These are phyloP conservation scores for Pristis pectinata DNA, from an alignment of 2,797 vertebrate genomes.

Conservation along the genomic window DNA sequence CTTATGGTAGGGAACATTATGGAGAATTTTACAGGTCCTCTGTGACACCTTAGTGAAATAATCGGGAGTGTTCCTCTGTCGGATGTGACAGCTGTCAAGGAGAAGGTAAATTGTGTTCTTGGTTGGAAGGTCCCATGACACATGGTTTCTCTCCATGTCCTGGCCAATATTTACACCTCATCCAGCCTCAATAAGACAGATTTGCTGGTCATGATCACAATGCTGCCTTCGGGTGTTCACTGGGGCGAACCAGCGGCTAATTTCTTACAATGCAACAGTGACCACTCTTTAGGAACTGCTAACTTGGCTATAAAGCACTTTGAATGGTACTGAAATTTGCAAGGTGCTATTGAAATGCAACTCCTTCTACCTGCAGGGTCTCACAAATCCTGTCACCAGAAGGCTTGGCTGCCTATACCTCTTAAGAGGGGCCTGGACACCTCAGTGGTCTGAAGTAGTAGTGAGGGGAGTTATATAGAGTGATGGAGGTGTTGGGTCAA, in stretches of 20 bases:
- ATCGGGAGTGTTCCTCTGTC: neutral
- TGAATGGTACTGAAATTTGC: neutral
- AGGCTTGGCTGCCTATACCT: too few relatives aligned
- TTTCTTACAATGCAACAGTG: neutral
- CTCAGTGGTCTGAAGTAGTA: too few relatives aligned
- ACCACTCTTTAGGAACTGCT: neutral
- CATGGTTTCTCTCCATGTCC: neutral
- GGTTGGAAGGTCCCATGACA: neutral
- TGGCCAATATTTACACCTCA: neutral
- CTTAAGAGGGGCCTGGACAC: too few relatives aligned
- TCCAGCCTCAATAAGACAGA: neutral
- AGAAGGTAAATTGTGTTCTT: neutral
- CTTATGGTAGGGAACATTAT: too few relatives aligned
- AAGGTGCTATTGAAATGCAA: neutral
- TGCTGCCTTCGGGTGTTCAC: neutral
- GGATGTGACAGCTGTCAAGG: too few relatives aligned
- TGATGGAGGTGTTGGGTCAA: too few relatives aligned
- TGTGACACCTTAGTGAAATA: too few relatives aligned
- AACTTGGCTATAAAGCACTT: neutral
- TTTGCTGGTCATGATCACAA: neutral
- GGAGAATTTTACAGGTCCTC: too few relatives aligned
- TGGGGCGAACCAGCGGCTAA: neutral
- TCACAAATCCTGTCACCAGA: too few relatives aligned
- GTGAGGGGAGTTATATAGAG: too few relatives aligned
- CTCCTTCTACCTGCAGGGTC: neutral